Base-by-base conservation (phyloP, 2,888 invertebrate genomes). In the Isotomurus palustris region DNA sequence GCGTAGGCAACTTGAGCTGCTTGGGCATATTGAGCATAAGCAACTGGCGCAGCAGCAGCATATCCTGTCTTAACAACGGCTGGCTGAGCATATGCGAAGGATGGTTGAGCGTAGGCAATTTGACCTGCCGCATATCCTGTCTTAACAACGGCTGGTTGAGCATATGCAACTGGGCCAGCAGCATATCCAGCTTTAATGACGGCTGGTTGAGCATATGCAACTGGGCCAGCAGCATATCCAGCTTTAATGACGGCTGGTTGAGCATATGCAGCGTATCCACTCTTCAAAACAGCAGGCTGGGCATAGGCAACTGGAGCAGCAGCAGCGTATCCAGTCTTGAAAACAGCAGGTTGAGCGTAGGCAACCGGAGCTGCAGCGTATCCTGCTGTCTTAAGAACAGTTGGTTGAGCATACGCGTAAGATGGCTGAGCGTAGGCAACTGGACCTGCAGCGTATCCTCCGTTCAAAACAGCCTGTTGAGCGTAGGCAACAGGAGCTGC, bases 201-300 rank as follows among this genome's bases (percentile, higher is more conserved):
- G n/a, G n/a, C n/a, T n/a, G n/a, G n/a, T n/a, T n/a, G n/a, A n/a
- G n/a, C n/a, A n/a, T n/a, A n/a, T 27, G 40, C 40, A 17, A 52
- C 57, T 22, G 47, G 32, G 14, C 45, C 48, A 21, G 48, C 51
- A n/a, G 53, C 60, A 25, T n/a, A n/a, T n/a, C n/a, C 14, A 29
- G 17, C 2, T 19, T 41, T 24, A 50, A 22, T n/a, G n/a, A n/a
- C n/a, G n/a, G n/a, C n/a, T n/a, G n/a, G n/a, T n/a, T n/a, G n/a
- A n/a, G n/a, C 19, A 35, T 12, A 17, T 8, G 29, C 28, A 12
- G 25, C 27, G 2, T 36, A 22, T 2, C 5, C 6, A 2, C 12
- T 17, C 24, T 3, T 38, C 22, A 17, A 38, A 14, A 27, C 5
- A 47, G 10, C 10, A 12, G 44, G n/a, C n/a, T n/a, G n/a, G n/a